Evolutionary conservation across 1,140 invertebrate species (phyloP), one percentile per base, ranked within the genome.

Genomic region (Pararge aegeria): DNA sequence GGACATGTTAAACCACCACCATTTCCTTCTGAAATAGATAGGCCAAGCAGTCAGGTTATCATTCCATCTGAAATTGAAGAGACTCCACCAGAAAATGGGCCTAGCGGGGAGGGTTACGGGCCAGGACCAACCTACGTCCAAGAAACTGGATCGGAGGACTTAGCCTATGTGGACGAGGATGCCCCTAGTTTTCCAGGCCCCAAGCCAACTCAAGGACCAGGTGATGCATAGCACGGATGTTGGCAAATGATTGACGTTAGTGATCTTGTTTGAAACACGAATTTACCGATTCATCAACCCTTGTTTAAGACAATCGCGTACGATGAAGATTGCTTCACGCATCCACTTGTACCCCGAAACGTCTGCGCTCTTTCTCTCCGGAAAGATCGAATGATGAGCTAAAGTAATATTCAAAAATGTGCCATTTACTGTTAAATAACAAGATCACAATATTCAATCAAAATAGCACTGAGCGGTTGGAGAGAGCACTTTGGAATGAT

Each of bases 1-100:
- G 91, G 91, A 0, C 86, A 89, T 70, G 78, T 89, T 21, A 91
- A 90, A 66, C 87, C 90, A 29, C 80, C 82, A 21, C 83, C 84
- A 2, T 85, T 81, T 50, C 75, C 84, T 9, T 44, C 71, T 13
- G 84, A 86, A 10, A 76, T 68, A 56, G 80, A 86, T n/a, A 75
- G 74, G 64, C 77, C 77, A 13, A 66, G 66, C 37, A 71, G 64
- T 34, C 55, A 61, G 13, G 52, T 53, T 18, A 42, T 24, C 37
- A 48, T 55, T 20, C 42, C 55, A 42, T 16, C 55, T 40, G 38
- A 40, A 20, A 58, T 50, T 42, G 55, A 48, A 40, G 48, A 29
- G 42, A 12, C 30, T 12, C 44, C 66, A 37, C 44, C 66, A 37
- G 63, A 63, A 3, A 58, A 70, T 2, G 64, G 61, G 37, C 55